phyloP scores from a whole-genome alignment of 2,888 invertebrate genomes.

The Mimumesa dahlbomi region DNA sequence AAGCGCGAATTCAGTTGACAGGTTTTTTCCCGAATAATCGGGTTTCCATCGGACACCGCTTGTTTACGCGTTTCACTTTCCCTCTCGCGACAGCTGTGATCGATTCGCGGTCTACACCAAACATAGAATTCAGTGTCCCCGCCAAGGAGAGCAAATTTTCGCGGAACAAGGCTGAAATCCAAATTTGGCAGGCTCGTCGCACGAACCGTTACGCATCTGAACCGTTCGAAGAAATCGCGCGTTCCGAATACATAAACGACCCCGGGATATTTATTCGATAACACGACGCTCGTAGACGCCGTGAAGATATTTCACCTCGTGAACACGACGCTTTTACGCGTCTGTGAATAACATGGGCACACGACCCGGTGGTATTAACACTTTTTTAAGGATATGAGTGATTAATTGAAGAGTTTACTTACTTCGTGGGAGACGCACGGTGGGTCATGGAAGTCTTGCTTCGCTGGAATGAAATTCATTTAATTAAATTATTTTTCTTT shows the following conservation, averaged over 20 bases:
- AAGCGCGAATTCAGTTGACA: neutral
- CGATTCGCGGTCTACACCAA: slow-evolving; percentile 21
- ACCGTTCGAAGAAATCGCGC: slow-evolving; percentile 44
- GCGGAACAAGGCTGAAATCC: slow-evolving; percentile 4
- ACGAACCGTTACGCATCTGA: slow-evolving; percentile 53
- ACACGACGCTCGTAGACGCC: neutral
- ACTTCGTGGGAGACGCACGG: too few relatives aligned
- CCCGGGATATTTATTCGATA: slow-evolving; percentile 41
- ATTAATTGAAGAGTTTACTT: too few relatives aligned
- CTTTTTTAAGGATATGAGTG: too few relatives aligned
- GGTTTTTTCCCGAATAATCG: neutral
- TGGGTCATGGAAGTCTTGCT: too few relatives aligned
- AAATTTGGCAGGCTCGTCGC: slow-evolving; percentile 24
- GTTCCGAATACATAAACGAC: slow-evolving; percentile 52
- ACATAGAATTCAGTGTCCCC: slow-evolving; percentile 3
- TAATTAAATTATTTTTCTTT: too few relatives aligned
- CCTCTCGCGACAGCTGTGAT: slow-evolving; percentile 29
- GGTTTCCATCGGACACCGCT: neutral
- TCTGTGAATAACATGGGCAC: too few relatives aligned
- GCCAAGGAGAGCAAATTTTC: slow-evolving; percentile 12
- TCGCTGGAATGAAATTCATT: too few relatives aligned
- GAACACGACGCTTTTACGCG: too few relatives aligned
- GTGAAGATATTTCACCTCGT: slow-evolving; percentile 38
- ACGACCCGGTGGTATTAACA: too few relatives aligned
- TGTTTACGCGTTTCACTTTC: slow-evolving; percentile 46